Evolutionary conservation across 2,113 vertebrate species (phyloP).

Genomic region (Glaucomys volans): DNA sequence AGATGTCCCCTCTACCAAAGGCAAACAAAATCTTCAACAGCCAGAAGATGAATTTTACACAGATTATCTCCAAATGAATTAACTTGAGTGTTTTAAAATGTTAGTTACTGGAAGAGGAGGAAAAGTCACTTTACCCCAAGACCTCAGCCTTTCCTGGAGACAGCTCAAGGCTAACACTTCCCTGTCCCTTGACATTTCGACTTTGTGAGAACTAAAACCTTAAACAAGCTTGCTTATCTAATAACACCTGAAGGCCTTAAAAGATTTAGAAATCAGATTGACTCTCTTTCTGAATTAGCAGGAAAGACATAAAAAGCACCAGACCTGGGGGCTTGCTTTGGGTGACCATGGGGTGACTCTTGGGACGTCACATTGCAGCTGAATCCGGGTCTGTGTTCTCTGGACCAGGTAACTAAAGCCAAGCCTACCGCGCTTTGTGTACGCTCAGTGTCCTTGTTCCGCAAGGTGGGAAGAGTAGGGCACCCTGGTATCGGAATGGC

Average conservation of each 20-base stretch:
- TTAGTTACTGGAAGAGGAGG: neutral
- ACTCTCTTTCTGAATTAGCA: too few species aligned
- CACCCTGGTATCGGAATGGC: rapidly evolving
- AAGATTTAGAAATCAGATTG: too few species aligned
- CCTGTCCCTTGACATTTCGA: too few species aligned
- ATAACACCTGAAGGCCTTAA: too few species aligned
- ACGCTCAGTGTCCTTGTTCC: neutral
- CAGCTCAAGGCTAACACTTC: rapidly evolving
- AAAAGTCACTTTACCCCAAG: neutral
- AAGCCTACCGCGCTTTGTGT: rapidly evolving
- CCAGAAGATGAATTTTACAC: neutral
- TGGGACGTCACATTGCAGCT: rapidly evolving
- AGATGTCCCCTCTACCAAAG: neutral
- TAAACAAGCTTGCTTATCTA: neutral
- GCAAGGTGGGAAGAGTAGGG: rapidly evolving
- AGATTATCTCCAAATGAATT: neutral
- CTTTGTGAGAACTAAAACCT: neutral
- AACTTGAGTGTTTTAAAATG: neutral
- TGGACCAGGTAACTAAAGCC: neutral
- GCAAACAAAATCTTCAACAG: neutral
- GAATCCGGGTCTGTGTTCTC: neutral
- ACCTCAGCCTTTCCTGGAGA: neutral
- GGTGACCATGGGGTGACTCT: neutral
- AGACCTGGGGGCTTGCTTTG: neutral
- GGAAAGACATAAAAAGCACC: neutral